Evolutionary conservation across 53 echinoderm and acorn worm genomes (phyloP), one percentile per base, ranked within the genome.

Genomic region (Temnopleurus reevesii): DNA sequence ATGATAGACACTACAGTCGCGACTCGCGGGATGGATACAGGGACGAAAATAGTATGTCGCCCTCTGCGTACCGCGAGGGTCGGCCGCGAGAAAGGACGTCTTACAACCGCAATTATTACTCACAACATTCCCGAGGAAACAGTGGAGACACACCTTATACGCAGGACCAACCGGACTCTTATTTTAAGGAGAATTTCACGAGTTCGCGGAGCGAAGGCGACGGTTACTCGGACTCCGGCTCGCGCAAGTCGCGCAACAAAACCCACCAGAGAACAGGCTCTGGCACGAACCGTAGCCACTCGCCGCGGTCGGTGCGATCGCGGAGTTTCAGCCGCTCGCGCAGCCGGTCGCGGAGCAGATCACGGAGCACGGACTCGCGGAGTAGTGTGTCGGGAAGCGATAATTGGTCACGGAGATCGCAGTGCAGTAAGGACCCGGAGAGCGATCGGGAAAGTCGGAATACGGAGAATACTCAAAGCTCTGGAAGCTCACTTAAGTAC

Each of bases 361-460:
- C 96, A 77, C 92, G 77, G 57, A 99, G 99, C 76, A 92, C 93
- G 83, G 99, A 96, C 96, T 99, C 99, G 17, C 76, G 93, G 64
- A 99, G 99, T 91, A 99, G 99, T 89, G 93, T 84, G 91, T 89
- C 95, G 81, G 92, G 92, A 31, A 95, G 95, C 66, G 96, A 96
- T 83, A 94, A 91, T 83, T 94, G 96, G 93, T 93, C 93, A 51
- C 92, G 91, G 82, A 93, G 99, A 43, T 99, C 99, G 19, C 92
- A 93, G 84, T 66, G 88, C 66, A 99, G 99, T 59, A 92, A 93
- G 60, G 93, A 92, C 66, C 63, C 90, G 60, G 96, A 95, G 83
- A 98, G 99, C 44, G 95, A 95, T 89, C 92, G 94, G 27, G 99
- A 96, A 82, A 99, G 99, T 91, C 89, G 94, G 77, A 99, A 99